A percentile compares a stretch with the other conserved stretches of the same genome.
Evolutionary conservation across 2,113 vertebrate genomes (phyloP).

Genomic region (Orthonyx spaldingii): DNA sequence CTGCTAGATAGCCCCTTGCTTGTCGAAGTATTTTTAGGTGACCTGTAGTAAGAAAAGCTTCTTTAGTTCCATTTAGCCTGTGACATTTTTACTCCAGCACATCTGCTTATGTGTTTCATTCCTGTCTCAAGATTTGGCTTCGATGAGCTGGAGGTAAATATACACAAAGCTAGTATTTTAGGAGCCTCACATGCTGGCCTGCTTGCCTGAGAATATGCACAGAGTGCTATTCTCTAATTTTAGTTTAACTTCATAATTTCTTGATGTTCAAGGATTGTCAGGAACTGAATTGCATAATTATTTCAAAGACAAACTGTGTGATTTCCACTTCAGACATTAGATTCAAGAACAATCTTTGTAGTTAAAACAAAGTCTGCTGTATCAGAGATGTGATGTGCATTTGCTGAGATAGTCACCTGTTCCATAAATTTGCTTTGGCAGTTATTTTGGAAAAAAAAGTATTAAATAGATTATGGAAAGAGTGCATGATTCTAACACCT

Average conservation of each 20-base stretch:
- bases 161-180: background rate
- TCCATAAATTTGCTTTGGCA: background rate
- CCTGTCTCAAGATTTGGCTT: background rate
- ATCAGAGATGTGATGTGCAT: background rate
- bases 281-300: background rate
- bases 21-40: background rate
- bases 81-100: background rate
- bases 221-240: background rate
- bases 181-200: background rate
- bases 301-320: background rate
- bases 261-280: background rate
- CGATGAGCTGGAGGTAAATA: background rate
- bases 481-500: fast-evolving
- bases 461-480: background rate
- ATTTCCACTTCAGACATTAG: background rate
- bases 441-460: background rate
- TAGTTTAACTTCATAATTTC: background rate
- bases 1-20: background rate
- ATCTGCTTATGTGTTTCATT: background rate
- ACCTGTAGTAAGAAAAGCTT: background rate
- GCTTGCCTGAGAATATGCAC: background rate
- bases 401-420: background rate
- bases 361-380: background rate
- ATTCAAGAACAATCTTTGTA: background rate
- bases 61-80: background rate